Evolutionary conservation across 2,888 invertebrate species (phyloP), one percentile per base, ranked within the genome.

Genomic region (Masnerella sp.): DNA sequence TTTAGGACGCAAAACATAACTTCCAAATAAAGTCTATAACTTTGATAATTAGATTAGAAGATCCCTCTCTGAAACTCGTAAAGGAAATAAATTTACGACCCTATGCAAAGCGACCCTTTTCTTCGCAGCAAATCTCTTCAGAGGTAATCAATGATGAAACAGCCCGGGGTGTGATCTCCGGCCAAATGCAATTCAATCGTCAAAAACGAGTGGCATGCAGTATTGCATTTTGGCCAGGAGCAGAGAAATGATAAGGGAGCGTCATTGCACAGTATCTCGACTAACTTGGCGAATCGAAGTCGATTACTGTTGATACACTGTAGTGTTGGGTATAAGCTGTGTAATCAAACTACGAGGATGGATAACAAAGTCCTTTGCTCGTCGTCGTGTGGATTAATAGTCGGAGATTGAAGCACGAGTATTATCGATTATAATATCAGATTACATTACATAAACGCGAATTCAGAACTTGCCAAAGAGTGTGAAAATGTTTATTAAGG

Each of bases 361-460:
- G 68, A 59, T 69, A 69, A 69, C 68, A 61, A 59, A 61, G 59
- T 68, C 51, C 68, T 69, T 54, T 52, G 61, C 52, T 43, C 43
- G 34, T 68, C 32, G 42, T 58, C 38, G 49, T 38, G 28, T 34
- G 43, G 61, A 59, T 69, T 69, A 69, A 52, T 69, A 59, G 68
- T 69, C 36, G 34, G 59, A 30, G 64, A 59, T 51, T 51, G 43
- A 34, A 20, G 51, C 56, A 38, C 51, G 42, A 51, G 51, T 34
- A 59, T 22, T 68, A 68, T 42, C 59, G 68, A 47, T 68, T 68
- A 51, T 51, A 68, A 68, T 68, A 59, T 51, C 51, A 51, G 32
- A 51, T 51, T 42, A 52, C 42, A 9, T 51, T 45, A 38, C 22
- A 47, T 40, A 5, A 22, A 28, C 8, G 32, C 36, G 2, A n/a